These are phyloP conservation scores for Ursus arctos DNA, from an alignment of 2,113 vertebrate genomes.

Conservation along the genomic window DNA sequence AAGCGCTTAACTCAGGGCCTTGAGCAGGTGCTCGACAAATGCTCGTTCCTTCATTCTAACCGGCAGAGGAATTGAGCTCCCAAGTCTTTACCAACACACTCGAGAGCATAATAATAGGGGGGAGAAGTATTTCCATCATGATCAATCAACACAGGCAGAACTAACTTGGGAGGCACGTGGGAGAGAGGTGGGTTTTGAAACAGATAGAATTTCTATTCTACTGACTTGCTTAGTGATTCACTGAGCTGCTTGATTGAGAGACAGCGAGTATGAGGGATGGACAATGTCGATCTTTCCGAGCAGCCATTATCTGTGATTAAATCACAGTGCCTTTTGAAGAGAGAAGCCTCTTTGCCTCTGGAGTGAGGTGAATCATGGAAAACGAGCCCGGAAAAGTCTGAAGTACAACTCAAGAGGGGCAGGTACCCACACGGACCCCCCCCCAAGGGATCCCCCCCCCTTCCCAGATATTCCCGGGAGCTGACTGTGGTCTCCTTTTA, in stretches of 20 bases:
- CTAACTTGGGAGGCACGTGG: slow-evolving; percentile 76
- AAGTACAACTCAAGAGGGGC: neutral
- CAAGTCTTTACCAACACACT: slow-evolving; percentile 3
- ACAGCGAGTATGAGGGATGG: slow-evolving; percentile 84
- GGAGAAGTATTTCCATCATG: slow-evolving; percentile 69
- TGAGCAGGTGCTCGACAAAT: neutral
- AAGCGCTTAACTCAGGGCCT: neutral
- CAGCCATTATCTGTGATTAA: slow-evolving; percentile 87
- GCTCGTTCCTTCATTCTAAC: neutral
- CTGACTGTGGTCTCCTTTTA: neutral
- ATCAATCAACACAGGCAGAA: slow-evolving; percentile 79
- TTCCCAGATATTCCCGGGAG: accelerated
- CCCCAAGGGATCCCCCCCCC: neutral
- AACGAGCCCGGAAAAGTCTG: neutral
- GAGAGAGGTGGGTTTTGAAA: slow-evolving; percentile 76
- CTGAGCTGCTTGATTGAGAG: slow-evolving; percentile 84
- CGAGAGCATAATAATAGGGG: slow-evolving; percentile 52
- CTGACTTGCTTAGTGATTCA: slow-evolving; percentile 86
- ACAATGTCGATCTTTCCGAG: slow-evolving; percentile 82
- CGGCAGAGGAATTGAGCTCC: slow-evolving; percentile 28
- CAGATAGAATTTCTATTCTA: slow-evolving; percentile 77
- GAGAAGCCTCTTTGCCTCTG: slow-evolving; percentile 79
- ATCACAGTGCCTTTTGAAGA: slow-evolving; percentile 80
- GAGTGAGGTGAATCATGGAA: slow-evolving; percentile 39
- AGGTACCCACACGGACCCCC: too few species aligned